Evolutionary conservation across 2,113 vertebrate genomes (phyloP), one percentile per base, ranked within the genome.

Genomic region (Tachysurus vachellii): DNA sequence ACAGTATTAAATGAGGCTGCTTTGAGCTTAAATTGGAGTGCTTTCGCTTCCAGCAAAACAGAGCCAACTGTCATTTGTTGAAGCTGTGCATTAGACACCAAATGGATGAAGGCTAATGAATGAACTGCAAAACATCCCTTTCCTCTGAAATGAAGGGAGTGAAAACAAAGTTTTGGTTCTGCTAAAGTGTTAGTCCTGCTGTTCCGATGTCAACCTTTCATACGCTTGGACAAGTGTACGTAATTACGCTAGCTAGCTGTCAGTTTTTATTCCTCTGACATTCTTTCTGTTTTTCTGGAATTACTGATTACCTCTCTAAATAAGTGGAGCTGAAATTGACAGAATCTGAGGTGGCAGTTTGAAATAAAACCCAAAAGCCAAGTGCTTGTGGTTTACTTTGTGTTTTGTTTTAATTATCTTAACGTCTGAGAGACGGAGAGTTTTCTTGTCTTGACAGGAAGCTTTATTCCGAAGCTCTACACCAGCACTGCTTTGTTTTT

Each of bases 201-300:
- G 68, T 88, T 64, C 83, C 83, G 85, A 70, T 75, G 62, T 64
- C 54, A 84, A 57, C 66, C 80, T 31, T 85, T 89, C 59, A 36
- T 26, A 84, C 3, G 26, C 76, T 81, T 86, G 59, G 75, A 87
- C 82, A 82, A 47, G 44, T 81, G 64, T 84, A 66, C 62, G 68
- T 88, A 85, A 91, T 91, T 89, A 85, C 86, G 68, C 36, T 36
- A 81, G 73, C 80, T 86, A 80, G 81, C 84, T 89, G 89, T 90
- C 71, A 82, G 5, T 88, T 62, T 59, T 88, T 88, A 81, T 89
- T 89, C 80, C 47, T 70, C 62, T 36, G 42, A 68, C 54, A 70
- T 53, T 71, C 80, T 10, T 23, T 56, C 56, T 53, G 59, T 82
- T 82, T 87, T 36, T 36, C 36, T 36, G 82, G 47, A 85, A 87